phyloP scores from a whole-genome alignment of 2,888 invertebrate genomes.

The Spisula solida region DNA sequence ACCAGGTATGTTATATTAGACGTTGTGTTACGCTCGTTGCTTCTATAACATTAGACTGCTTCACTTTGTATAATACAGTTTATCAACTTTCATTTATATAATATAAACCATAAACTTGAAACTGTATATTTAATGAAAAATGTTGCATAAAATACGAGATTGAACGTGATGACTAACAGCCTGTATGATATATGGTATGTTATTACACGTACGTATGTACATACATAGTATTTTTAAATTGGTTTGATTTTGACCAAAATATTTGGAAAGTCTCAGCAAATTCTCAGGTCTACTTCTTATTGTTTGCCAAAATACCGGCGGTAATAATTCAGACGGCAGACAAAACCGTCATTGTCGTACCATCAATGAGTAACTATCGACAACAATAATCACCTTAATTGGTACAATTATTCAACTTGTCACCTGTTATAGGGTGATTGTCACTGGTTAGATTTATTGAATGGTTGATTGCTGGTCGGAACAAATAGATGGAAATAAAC shows the following conservation, averaged over 20 bases:
- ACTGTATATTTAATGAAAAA: slow-evolving; percentile 15
- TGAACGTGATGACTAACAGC: not conserved
- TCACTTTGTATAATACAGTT: not conserved
- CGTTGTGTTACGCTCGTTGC: not conserved
- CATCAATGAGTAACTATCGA: not conserved
- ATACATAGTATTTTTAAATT: too few relatives aligned
- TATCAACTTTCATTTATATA: not conserved
- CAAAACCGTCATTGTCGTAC: not conserved
- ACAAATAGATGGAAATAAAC: not conserved
- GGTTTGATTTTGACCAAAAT: too few relatives aligned
- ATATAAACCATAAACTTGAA: not conserved
- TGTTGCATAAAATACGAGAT: not conserved
- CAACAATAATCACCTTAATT: slow-evolving; percentile 30
- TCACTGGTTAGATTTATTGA: slow-evolving; percentile 14
- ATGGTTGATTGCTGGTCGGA: not conserved
- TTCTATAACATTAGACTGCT: not conserved
- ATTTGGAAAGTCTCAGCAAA: not conserved
- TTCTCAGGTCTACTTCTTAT: not conserved
- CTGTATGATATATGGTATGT: too few relatives aligned
- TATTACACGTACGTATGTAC: too few relatives aligned
- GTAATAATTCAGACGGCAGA: not conserved
- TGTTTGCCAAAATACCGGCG: not conserved
- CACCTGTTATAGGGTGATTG: slow-evolving; percentile 3
- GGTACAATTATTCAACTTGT: slow-evolving; percentile 45
- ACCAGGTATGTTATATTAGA: not conserved